A percentile compares a stretch with the other conserved stretches of the same genome.
Evolutionary conservation across 2,888 invertebrate species (phyloP).

Genomic region (Apotomis turbidana): DNA sequence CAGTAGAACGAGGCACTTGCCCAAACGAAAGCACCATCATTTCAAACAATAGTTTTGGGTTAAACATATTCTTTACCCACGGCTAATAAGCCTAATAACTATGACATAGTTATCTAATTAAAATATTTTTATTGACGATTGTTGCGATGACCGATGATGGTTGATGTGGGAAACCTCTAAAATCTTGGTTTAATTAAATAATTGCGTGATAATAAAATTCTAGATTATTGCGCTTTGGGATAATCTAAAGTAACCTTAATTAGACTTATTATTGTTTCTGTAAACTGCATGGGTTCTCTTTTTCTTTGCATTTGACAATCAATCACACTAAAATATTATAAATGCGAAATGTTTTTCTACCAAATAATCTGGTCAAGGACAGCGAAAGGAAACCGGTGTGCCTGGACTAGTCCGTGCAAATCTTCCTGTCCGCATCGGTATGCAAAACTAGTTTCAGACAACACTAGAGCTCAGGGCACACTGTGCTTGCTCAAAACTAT

Average conservation of each 20-base stretch:
- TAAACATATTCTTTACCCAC: conserved; percentile 35
- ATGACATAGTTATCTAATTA: conserved; percentile 27
- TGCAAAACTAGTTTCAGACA: conserved; percentile 28
- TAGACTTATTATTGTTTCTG: background rate
- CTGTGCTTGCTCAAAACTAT: no score
- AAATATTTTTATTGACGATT: conserved; percentile 25
- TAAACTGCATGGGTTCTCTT: no score
- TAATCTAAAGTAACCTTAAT: background rate
- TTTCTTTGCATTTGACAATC: background rate
- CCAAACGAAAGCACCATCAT: conserved; percentile 47
- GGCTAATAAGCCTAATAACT: conserved; percentile 37
- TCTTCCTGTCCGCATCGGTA: conserved; percentile 23
- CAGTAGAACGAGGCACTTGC: conserved; percentile 46
- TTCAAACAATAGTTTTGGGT: conserved; percentile 26
- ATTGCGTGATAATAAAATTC: background rate
- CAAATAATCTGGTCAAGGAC: conserved; percentile 32
- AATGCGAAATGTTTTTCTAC: background rate
- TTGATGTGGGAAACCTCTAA: conserved; percentile 10
- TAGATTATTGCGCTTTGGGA: background rate
- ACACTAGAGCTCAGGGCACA: background rate
- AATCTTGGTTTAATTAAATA: conserved; percentile 1
- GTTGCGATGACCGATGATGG: background rate
- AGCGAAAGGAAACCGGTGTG: conserved; percentile 36
- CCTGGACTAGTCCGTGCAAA: conserved; percentile 8
- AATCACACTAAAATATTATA: no score